A percentile compares a stretch with the other conserved stretches of the same genome.
Evolutionary conservation across 1,140 invertebrate species (phyloP).

Genomic region (Zelostemma sp.): DNA sequence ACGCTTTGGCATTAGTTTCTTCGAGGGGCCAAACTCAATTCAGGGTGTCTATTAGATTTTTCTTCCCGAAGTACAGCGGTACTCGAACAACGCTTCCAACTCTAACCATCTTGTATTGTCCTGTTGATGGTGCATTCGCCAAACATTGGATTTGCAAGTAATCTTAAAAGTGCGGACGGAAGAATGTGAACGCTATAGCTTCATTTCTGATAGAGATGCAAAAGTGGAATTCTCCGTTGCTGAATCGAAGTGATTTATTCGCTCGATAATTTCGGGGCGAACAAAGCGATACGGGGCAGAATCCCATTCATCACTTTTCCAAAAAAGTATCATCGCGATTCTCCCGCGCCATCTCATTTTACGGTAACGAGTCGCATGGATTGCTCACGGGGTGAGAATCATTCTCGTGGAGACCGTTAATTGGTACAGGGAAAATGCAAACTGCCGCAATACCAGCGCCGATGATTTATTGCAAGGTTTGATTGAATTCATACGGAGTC

Average conservation of each 20-base stretch:
- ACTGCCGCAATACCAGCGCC: slow-evolving; percentile 38
- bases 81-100: slow-evolving; percentile 4
- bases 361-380: slow-evolving; percentile 2
- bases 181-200: background rate
- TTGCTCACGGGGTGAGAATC: slow-evolving; percentile 17
- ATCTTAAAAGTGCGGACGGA: background rate
- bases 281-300: no score
- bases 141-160: background rate
- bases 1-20: slow-evolving; percentile 53
- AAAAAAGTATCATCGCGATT: background rate
- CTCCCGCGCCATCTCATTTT: background rate
- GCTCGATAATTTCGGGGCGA: no score
- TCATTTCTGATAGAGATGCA: no score
- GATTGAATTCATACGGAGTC: slow-evolving; percentile 57
- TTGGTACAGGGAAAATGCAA: slow-evolving; percentile 49
- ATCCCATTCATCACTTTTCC: background rate
- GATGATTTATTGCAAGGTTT: slow-evolving; percentile 59
- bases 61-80: slow-evolving; percentile 43
- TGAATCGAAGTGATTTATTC: no score
- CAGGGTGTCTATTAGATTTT: slow-evolving; percentile 66
- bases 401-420: slow-evolving; percentile 44
- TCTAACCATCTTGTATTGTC: slow-evolving; percentile 4
- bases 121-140: background rate
- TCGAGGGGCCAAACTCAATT: slow-evolving; percentile 64
- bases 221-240: no score